phyloP scores from a whole-genome alignment of 2,113 vertebrate genomes.

The Tupaia tana region DNA sequence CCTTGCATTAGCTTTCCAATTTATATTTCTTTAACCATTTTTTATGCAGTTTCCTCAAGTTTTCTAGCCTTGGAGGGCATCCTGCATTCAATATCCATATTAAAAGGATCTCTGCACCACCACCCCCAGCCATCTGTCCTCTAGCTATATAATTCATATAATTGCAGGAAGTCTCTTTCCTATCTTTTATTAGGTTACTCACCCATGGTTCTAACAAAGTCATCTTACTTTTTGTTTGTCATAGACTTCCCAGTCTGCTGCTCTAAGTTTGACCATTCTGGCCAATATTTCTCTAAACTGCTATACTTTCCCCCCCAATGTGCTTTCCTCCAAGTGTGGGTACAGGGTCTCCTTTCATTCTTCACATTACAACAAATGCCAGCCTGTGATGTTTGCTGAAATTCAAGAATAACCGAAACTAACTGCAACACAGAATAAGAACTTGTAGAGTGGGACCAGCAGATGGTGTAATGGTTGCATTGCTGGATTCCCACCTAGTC shows the following conservation, averaged over 20 bases:
- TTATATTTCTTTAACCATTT: neutral
- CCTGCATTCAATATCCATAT: neutral
- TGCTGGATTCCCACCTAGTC: no score
- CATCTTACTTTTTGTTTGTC: neutral
- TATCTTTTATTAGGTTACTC: neutral
- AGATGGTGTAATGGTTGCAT: no score
- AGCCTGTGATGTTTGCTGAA: neutral
- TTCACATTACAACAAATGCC: neutral
- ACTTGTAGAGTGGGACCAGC: neutral
- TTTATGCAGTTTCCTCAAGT: neutral
- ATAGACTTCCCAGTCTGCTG: neutral
- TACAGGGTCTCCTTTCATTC: neutral
- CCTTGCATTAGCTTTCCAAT: neutral
- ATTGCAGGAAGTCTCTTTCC: neutral
- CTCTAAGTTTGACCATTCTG: neutral
- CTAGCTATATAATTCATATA: no score
- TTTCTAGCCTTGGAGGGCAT: neutral
- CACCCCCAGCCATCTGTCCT: accelerated
- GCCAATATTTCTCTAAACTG: neutral
- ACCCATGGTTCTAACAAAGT: neutral
- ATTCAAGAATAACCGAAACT: neutral
- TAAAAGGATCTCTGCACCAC: neutral
- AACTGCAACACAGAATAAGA: neutral
- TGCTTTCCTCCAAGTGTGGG: neutral
- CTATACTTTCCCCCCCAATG: neutral